These are phyloP conservation scores for Camelus dromedarius DNA, from an alignment of 2,113 vertebrate genomes.

Conservation along the genomic window DNA sequence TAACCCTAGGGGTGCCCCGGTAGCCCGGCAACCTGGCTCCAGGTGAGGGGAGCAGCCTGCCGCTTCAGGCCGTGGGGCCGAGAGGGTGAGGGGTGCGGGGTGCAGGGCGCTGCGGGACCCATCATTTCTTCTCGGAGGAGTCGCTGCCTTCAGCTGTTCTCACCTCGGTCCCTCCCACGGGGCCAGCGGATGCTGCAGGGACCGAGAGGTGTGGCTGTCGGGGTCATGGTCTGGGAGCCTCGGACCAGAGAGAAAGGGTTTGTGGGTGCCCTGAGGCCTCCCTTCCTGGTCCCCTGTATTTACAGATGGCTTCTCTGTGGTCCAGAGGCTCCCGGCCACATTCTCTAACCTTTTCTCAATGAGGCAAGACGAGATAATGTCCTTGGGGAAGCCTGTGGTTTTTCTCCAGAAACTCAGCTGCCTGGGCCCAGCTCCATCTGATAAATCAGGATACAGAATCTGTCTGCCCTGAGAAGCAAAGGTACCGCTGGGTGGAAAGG, in stretches of 20 bases:
- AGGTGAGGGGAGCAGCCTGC: background rate
- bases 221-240: background rate
- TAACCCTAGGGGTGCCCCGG: accelerated
- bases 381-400: no score
- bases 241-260: background rate
- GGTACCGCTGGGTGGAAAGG: background rate
- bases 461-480: background rate
- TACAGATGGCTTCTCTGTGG: background rate
- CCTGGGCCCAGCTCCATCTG: background rate
- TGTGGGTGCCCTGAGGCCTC: background rate
- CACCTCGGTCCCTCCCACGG: background rate
- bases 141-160: background rate
- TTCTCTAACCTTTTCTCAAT: background rate
- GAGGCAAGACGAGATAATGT: background rate
- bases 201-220: background rate
- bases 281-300: background rate
- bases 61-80: background rate
- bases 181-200: background rate
- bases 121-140: background rate
- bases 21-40: background rate
- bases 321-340: background rate
- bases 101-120: background rate
- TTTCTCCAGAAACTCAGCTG: background rate
- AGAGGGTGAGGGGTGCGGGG: background rate
- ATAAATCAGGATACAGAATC: background rate